Evolutionary conservation across 2,797 vertebrate genomes (phyloP), one percentile per base, ranked within the genome.

Genomic region (Allenopithecus nigroviridis): DNA sequence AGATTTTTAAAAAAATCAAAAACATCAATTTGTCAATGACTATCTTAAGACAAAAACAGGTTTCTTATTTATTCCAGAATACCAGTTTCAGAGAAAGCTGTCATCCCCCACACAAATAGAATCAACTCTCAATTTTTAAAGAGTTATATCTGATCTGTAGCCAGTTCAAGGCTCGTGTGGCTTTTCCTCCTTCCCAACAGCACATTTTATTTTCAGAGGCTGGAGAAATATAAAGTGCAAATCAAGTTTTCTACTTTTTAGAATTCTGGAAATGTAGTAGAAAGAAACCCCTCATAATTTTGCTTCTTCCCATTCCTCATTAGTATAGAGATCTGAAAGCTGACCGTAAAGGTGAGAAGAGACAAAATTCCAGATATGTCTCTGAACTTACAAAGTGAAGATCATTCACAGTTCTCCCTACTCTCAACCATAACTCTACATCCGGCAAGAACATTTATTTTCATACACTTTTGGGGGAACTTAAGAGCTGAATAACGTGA

Each of bases 181-280:
- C 53, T 81, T 59, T 28, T 48, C 74, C 19, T 95, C 68, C 64
- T 89, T 79, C 59, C 39, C 84, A 87, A 64, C 3, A 39, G 19
- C 5, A 59, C 30, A 36, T 72, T 94, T 80, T 53, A 55, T 89
- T 92, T 95, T 93, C 80, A 89, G 92, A 92, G n/a, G 39, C 55
- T 84, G 55, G 55, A 93, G n/a, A 91, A 81, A 94, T 41, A 43
- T 2, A 70, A 88, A 96, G 61, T 39, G 8, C 26, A 94, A 89
- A 89, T 41, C 87, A 84, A 94, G 91, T 50, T 92, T 90, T 91
- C 93, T 94, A 48, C 43, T 89, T 97, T 93, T 87, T 59, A 88
- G 81, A 68, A 41, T 55, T 93, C n/a, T 43, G 39, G 1, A 39
- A 41, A 76, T 30, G 28, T 46, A 43, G 84, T 75, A 46, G 28